phyloP scores from a whole-genome alignment of 2,888 invertebrate genomes.

The Aphrophora alni region DNA sequence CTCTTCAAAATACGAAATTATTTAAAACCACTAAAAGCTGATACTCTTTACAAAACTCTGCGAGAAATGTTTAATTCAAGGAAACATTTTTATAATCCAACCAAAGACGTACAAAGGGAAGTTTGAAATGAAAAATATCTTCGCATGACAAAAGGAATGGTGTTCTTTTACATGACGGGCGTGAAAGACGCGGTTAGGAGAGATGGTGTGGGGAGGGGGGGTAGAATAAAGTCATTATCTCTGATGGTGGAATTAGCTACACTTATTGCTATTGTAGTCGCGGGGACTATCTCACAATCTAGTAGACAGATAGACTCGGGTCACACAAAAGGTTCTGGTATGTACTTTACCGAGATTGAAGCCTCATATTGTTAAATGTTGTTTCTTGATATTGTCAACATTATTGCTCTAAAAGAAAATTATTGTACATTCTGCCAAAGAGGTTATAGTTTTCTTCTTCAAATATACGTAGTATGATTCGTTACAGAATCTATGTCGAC shows the following conservation, averaged over 20 bases:
- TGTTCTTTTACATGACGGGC: neutral
- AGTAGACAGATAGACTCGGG: neutral
- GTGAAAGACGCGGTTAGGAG: neutral
- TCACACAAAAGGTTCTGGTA: neutral
- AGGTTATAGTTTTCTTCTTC: no score
- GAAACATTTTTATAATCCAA: neutral
- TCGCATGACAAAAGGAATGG: constrained; percentile 4
- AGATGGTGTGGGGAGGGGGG: neutral
- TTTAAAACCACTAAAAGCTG: neutral
- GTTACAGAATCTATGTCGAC: no score
- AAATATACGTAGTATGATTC: no score
- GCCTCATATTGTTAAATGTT: no score
- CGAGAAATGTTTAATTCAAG: neutral
- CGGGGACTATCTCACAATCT: neutral
- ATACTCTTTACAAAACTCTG: neutral
- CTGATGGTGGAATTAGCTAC: neutral
- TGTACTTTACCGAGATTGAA: neutral
- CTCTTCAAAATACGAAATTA: no score
- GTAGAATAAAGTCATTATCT: neutral
- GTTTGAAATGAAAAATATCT: constrained; percentile 6
- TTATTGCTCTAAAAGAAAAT: no score
- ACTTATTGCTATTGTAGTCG: neutral
- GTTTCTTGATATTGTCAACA: no score
- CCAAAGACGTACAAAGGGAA: neutral
- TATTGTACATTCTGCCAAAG: no score